phyloP scores from a whole-genome alignment of 2,888 invertebrate genomes.

The Petrolisthes cinctipes region DNA sequence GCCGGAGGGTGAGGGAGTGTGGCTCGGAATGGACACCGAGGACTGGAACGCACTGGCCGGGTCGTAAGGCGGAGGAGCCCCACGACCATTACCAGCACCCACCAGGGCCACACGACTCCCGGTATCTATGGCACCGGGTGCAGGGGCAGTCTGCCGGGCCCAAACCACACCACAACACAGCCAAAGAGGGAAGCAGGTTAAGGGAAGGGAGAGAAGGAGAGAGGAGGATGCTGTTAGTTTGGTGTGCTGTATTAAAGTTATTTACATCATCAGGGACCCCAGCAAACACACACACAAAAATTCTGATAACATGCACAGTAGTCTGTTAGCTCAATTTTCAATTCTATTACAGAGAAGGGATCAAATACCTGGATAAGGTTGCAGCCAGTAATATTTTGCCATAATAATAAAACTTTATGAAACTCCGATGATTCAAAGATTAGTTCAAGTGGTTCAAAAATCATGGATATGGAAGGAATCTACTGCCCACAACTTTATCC shows the following conservation, averaged over 20 bases:
- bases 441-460: no score
- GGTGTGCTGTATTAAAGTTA: no score
- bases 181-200: background rate
- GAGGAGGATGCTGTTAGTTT: background rate
- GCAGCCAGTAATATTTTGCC: no score
- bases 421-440: no score
- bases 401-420: no score
- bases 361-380: no score
- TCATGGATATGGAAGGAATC: no score
- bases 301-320: background rate
- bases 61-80: slow-evolving; percentile 9
- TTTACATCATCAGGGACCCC: background rate
- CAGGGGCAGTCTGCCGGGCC: background rate
- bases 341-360: no score
- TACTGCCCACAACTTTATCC: no score
- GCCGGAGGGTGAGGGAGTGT: slow-evolving; percentile 19
- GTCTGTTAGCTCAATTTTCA: background rate
- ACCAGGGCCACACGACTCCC: slow-evolving; percentile 1
- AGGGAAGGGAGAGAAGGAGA: background rate
- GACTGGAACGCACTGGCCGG: slow-evolving; percentile 9
- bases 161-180: no score
- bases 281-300: background rate
- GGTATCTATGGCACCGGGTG: background rate
- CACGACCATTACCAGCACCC: background rate
- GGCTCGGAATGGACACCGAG: background rate